Evolutionary conservation across 2,113 vertebrate genomes (phyloP).

Genomic region (Sinocyclocheilus anophthalmus): DNA sequence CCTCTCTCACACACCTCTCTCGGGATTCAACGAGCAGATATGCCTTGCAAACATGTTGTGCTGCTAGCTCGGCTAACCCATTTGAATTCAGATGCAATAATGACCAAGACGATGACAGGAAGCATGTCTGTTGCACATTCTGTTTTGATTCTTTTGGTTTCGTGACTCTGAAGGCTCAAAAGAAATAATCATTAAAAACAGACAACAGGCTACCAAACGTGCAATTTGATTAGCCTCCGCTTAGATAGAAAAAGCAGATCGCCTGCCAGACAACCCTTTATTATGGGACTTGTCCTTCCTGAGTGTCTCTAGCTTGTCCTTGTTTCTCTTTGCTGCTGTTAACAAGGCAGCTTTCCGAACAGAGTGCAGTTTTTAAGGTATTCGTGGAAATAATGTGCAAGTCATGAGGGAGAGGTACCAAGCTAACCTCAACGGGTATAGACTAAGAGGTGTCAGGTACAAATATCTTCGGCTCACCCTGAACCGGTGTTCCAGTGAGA

Average conservation of each 20-base stretch:
- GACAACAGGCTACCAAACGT: constrained; percentile 21
- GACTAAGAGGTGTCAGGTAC: constrained; percentile 40
- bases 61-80: constrained; percentile 24
- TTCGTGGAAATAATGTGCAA: constrained; percentile 15
- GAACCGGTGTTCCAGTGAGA: constrained; percentile 46
- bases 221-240: constrained; percentile 11
- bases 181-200: constrained; percentile 25
- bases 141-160: constrained; percentile 10
- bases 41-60: constrained; percentile 27
- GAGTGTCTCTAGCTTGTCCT: not conserved
- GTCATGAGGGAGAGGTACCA: constrained; percentile 34
- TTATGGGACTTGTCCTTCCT: not conserved
- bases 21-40: constrained; percentile 46
- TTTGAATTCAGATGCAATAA: constrained; percentile 43
- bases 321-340: not conserved
- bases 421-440: constrained; percentile 20
- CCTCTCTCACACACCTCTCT: constrained; percentile 18
- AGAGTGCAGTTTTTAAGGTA: constrained; percentile 19
- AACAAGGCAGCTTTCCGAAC: not conserved
- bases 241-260: constrained; percentile 11
- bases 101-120: constrained; percentile 38
- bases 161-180: not conserved
- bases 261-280: constrained; percentile 19
- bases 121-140: not conserved
- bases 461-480: constrained; percentile 10